These are phyloP conservation scores for Drosophila equinoxialis DNA, from an alignment of 1,140 invertebrate species.

Conservation along the genomic window DNA sequence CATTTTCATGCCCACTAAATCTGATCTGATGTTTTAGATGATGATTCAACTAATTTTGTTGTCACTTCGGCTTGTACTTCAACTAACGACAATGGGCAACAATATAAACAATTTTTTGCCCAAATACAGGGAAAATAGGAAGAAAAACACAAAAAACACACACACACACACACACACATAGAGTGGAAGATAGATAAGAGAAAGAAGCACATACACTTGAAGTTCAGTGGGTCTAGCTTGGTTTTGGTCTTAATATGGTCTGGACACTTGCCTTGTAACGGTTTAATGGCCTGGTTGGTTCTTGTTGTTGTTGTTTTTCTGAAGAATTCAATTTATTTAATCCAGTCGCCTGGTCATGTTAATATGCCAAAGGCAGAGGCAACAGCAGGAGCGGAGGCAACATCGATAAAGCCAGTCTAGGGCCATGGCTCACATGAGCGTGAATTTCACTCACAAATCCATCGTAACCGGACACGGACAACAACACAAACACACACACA, in stretches of 20 bases:
- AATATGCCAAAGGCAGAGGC: conserved; percentile 49
- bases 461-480: background rate
- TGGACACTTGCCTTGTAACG: conserved; percentile 14
- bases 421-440: conserved; percentile 5
- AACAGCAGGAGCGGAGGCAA: conserved; percentile 15
- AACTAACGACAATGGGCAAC: conserved; percentile 2
- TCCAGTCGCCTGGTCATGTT: conserved; percentile 58
- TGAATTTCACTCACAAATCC: conserved; percentile 10
- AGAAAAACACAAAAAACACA: too few relatives aligned
- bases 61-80: conserved; percentile 5
- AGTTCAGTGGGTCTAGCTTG: background rate
- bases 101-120: background rate
- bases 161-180: too few relatives aligned
- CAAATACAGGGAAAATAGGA: too few relatives aligned
- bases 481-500: conserved; percentile 3
- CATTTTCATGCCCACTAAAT: conserved; percentile 8
- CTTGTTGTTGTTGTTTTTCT: conserved; percentile 35
- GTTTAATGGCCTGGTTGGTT: conserved; percentile 52
- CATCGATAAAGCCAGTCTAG: conserved; percentile 8
- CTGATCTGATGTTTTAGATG: conserved; percentile 2
- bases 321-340: conserved; percentile 80
- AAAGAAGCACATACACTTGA: background rate
- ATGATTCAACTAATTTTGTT: conserved; percentile 10
- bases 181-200: too few relatives aligned
- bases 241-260: conserved; percentile 2